Evolutionary conservation across 2,797 vertebrate genomes (phyloP).

Genomic region (Ammospiza maritima): DNA sequence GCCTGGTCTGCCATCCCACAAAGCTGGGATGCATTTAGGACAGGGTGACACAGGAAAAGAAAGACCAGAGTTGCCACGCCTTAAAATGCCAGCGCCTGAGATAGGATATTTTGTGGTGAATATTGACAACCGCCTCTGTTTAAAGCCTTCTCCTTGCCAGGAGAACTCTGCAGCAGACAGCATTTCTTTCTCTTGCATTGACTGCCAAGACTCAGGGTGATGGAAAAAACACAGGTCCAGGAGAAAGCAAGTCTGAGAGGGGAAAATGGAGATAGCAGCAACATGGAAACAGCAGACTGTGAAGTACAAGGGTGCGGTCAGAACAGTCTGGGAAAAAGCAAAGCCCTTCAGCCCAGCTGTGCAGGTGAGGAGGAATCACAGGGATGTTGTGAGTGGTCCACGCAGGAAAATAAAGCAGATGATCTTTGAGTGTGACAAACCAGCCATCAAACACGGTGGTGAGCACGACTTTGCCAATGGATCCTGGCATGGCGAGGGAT

Average conservation of each 20-base stretch:
- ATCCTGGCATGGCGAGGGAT: neutral
- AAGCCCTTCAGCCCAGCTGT: fast-evolving
- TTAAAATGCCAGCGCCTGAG: neutral
- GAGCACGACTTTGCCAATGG: neutral
- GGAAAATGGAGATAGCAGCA: neutral
- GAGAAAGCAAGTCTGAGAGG: neutral
- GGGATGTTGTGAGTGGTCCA: fast-evolving
- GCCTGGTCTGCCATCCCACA: neutral
- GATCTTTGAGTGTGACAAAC: fast-evolving
- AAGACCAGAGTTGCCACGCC: neutral
- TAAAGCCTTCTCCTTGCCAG: neutral
- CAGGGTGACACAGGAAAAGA: neutral
- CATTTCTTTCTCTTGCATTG: neutral
- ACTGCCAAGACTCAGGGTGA: neutral
- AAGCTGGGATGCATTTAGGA: neutral
- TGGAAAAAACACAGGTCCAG: neutral
- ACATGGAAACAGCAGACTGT: fast-evolving
- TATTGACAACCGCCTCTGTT: fast-evolving
- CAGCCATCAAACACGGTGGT: neutral
- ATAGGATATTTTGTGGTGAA: neutral
- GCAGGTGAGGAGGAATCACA: neutral
- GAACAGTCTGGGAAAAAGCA: fast-evolving
- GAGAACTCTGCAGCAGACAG: neutral
- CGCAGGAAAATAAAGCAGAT: neutral
- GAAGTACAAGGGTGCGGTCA: neutral